Conservation (phyloP, 2,797 vertebrate genomes). For the Intellagama lesueurii region DNA sequence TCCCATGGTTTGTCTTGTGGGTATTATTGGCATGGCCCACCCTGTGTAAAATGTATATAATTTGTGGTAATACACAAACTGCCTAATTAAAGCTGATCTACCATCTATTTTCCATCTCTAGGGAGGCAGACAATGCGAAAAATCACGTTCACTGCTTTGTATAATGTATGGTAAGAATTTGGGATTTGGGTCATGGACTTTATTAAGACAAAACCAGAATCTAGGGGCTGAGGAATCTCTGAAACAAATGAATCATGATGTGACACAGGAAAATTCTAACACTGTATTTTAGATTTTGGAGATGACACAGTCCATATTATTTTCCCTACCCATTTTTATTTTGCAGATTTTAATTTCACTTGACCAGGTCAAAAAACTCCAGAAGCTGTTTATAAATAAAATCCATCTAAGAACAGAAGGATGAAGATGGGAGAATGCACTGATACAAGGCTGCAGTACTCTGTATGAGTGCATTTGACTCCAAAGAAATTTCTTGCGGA, state of each 20-base stretch:
- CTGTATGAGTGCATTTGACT: neutral
- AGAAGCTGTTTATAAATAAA: neutral
- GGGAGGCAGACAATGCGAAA: neutral
- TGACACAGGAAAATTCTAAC: neutral
- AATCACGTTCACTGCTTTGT: neutral
- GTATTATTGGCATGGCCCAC: neutral
- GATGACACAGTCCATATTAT: neutral
- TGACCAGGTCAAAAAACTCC: neutral
- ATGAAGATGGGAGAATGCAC: neutral
- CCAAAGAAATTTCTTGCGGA: neutral
- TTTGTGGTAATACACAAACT: neutral
- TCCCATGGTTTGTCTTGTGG: neutral
- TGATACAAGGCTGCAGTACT: neutral
- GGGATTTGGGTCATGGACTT: neutral
- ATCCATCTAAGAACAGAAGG: neutral
- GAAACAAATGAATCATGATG: neutral
- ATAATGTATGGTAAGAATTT: neutral
- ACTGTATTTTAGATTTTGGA: neutral
- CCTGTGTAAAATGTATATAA: neutral
- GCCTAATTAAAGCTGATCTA: neutral
- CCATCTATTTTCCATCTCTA: neutral
- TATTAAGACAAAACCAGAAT: neutral
- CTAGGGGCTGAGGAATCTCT: neutral
- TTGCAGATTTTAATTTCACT: neutral
- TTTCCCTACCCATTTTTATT: neutral